Evolutionary conservation across 2,888 invertebrate genomes (phyloP), one percentile per base, ranked within the genome.

Genomic region (Halictus quadricinctus): DNA sequence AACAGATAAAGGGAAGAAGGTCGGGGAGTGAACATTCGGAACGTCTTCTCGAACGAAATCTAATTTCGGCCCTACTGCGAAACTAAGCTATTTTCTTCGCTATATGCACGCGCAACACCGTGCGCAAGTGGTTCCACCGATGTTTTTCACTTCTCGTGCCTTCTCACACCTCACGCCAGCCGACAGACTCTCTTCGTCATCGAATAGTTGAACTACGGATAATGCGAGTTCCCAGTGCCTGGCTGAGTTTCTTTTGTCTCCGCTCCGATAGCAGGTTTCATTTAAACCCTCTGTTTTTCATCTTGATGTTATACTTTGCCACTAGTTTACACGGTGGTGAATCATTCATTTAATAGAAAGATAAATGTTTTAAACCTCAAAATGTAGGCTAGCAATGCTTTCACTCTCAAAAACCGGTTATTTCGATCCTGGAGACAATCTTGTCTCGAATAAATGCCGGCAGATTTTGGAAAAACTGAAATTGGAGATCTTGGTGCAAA

Each of bases 1-100:
- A 81, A 81, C 80, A 82, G 86, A 90, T 90, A 89, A 88, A 88
- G 83, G 85, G 86, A 85, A 85, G 85, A 79, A 89, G 87, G 89
- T 89, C 90, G 90, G 89, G 88, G 88, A 82, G 86, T 85, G 92
- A 90, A 91, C 89, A 90, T 92, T 92, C 87, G 90, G 89, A 92
- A 92, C 89, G 91, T 92, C 90, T 92, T 90, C 89, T 88, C 89
- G 90, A 91, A 92, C 90, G 90, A 91, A 93, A 93, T 93, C 92
- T 92, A 92, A 93, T 93, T 92, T 93, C 88, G 87, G 83, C 87
- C 86, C 88, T 81, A 86, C 77, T 87, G 79, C 86, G 89, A 91
- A 92, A 92, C 92, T 90, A 91, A 91, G 92, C 92, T 91, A 92
- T 93, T 92, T 92, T 91, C 90, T 81, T 86, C 87, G 87, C 87